Conservation (phyloP, 2,113 vertebrate species). For the Ceuthmochares aereus region DNA sequence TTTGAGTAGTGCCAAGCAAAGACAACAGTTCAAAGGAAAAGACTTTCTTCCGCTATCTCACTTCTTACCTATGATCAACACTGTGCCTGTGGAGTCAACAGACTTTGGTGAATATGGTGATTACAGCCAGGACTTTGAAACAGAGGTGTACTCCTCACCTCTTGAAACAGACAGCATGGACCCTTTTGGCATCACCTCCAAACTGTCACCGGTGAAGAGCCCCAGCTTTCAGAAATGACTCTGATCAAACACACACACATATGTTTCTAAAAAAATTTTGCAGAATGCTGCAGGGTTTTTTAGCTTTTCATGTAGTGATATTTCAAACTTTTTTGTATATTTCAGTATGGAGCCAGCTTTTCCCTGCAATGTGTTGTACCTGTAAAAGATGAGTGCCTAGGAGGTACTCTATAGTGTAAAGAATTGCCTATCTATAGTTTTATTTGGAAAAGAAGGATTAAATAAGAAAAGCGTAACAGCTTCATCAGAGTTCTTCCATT, state of each 20-base stretch:
- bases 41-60: constrained; percentile 81
- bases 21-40: constrained; percentile 76
- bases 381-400: neutral
- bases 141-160: constrained; percentile 22
- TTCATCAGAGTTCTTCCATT: neutral
- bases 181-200: constrained; percentile 83
- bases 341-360: neutral
- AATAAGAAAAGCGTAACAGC: neutral
- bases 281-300: neutral
- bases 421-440: neutral
- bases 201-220: constrained; percentile 80
- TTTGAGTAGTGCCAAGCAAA: constrained; percentile 82
- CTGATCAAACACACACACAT: neutral
- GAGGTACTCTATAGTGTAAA: neutral
- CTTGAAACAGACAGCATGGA: constrained; percentile 85
- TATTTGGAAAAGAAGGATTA: neutral
- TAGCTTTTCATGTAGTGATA: constrained; percentile 31
- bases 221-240: constrained; percentile 90
- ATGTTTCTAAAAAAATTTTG: neutral
- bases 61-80: constrained; percentile 88
- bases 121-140: constrained; percentile 37
- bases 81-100: constrained; percentile 41
- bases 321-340: neutral
- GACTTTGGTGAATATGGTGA: constrained; percentile 35
- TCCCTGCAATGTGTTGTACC: neutral